Conservation (phyloP, 35 echinoderm and acorn worm genomes). For the Ophiothrix spiculata region DNA sequence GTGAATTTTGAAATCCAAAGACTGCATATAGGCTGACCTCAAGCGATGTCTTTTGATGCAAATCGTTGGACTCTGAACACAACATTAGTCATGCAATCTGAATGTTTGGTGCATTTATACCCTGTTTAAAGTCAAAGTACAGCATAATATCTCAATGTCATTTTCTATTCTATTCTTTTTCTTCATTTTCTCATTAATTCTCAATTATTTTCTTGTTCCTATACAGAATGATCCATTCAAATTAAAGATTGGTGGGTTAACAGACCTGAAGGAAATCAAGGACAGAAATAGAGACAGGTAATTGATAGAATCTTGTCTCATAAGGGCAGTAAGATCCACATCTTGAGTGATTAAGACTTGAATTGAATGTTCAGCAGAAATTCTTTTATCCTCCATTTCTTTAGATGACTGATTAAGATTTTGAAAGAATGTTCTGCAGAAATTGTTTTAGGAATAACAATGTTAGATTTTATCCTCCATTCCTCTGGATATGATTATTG, state of each 20-base stretch:
- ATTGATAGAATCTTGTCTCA: background rate
- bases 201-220: background rate
- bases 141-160: background rate
- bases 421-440: background rate
- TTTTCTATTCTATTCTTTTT: background rate
- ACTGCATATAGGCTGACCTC: no score
- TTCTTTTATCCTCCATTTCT: background rate
- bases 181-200: background rate
- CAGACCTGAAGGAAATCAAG: slow-evolving; percentile 73
- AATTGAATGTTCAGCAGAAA: background rate
- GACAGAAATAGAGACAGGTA: slow-evolving; percentile 97
- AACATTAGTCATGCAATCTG: no score
- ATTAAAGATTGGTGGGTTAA: slow-evolving; percentile 70
- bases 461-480: background rate
- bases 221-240: slow-evolving; percentile 95
- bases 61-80: no score
- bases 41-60: no score
- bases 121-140: no score
- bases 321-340: background rate
- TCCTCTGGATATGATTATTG: background rate
- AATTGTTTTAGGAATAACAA: background rate
- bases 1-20: no score
- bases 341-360: background rate
- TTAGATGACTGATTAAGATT: background rate
- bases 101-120: no score